These are phyloP conservation scores for Osmoderma eremita DNA, from an alignment of 2,888 invertebrate species.

Conservation along the genomic window DNA sequence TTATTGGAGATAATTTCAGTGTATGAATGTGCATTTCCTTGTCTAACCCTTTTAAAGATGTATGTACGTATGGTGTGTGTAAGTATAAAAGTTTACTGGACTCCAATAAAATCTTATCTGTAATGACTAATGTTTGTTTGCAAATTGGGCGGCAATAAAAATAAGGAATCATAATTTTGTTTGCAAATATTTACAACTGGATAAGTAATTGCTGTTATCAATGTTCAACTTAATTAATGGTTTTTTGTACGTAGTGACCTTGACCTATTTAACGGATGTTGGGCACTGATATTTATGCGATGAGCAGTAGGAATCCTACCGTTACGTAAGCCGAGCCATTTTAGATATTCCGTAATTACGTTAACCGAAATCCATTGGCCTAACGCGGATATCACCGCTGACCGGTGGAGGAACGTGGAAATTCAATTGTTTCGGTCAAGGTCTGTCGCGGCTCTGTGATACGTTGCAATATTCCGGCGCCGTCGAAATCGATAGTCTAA, in stretches of 20 bases:
- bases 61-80: too few relatives aligned
- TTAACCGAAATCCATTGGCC: conserved; percentile 5
- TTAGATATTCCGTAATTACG: conserved; percentile 22
- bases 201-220: conserved; percentile 22
- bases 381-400: not conserved
- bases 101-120: conserved; percentile 15
- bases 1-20: too few relatives aligned
- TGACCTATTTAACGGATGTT: not conserved
- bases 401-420: conserved; percentile 7
- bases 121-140: not conserved
- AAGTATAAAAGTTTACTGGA: too few relatives aligned
- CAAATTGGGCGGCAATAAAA: not conserved
- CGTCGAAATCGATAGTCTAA: conserved; percentile 23
- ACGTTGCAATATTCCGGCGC: not conserved
- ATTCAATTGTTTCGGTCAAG: conserved; percentile 26
- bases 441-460: not conserved
- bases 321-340: conserved; percentile 16
- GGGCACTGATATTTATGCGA: too few relatives aligned
- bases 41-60: too few relatives aligned
- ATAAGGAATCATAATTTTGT: not conserved
- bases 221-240: not conserved
- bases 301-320: not conserved
- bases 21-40: too few relatives aligned
- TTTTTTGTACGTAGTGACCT: conserved; percentile 12
- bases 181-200: not conserved